Percentiles rank a stretch among this genome's conserved stretches.
Evolutionary conservation across 2,797 vertebrate genomes (phyloP).

Genomic region (Phataginus tetradactyla): DNA sequence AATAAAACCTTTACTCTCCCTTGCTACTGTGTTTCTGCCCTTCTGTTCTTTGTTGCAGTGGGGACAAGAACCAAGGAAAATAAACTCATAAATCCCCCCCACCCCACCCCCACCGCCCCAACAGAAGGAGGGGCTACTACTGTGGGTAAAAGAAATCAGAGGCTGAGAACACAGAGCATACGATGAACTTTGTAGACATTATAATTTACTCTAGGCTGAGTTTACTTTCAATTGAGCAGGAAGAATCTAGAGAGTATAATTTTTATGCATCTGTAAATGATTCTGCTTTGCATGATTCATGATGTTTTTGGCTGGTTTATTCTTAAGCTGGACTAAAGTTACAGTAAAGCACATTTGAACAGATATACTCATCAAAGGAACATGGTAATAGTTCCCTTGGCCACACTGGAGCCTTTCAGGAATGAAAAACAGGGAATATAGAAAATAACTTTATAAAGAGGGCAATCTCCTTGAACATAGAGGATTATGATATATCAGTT

Average conservation of each 20-base stretch:
- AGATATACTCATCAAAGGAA: neutral
- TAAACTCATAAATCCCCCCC: no score
- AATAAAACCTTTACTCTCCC: no score
- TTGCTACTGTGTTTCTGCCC: no score
- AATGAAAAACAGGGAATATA: conserved; percentile 9
- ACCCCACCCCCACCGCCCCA: no score
- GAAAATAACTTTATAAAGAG: neutral
- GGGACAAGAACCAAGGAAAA: no score
- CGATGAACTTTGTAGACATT: neutral
- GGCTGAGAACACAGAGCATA: neutral
- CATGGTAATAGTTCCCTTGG: neutral
- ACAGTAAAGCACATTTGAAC: conserved; percentile 24
- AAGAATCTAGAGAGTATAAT: neutral
- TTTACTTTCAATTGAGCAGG: neutral
- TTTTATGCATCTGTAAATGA: neutral
- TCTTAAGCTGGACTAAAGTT: conserved; percentile 47
- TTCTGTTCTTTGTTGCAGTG: no score
- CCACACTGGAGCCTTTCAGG: neutral
- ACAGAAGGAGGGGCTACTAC: neutral
- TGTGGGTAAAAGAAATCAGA: neutral
- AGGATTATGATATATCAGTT: neutral
- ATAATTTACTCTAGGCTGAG: neutral
- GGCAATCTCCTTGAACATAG: neutral
- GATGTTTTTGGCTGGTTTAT: conserved; percentile 2
- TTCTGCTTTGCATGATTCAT: conserved; percentile 31